phyloP scores from a whole-genome alignment of 1,140 invertebrate species.

The Drosophila subobscura region DNA sequence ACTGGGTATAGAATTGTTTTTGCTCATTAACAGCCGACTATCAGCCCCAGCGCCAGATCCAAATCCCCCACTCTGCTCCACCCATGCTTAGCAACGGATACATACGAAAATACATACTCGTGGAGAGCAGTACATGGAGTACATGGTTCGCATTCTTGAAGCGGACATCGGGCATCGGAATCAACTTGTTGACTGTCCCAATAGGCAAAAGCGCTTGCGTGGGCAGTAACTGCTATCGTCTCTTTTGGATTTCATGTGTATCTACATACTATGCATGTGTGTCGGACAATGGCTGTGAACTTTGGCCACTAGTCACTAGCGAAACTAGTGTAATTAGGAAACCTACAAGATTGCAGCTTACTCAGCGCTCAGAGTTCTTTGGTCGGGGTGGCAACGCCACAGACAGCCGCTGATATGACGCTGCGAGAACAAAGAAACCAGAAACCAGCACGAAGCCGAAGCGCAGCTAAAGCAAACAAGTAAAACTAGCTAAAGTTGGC shows the following conservation, averaged over 20 bases:
- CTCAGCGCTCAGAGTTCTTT: conserved; percentile 12
- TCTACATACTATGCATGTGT: not conserved
- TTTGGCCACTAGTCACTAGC: conserved; percentile 26
- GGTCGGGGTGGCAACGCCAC: conserved; percentile 50
- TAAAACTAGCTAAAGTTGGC: conserved; percentile 53
- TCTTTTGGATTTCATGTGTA: conserved; percentile 6
- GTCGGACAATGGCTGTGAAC: conserved; percentile 18
- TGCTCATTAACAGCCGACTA: conserved; percentile 34
- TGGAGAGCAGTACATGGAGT: conserved; percentile 13
- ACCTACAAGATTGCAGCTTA: conserved; percentile 9
- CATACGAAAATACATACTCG: not conserved
- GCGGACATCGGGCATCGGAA: not conserved
- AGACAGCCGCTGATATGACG: conserved; percentile 12
- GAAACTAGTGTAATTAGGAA: conserved; percentile 11
- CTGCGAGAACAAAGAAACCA: conserved; percentile 73
- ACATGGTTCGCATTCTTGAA: conserved; percentile 39
- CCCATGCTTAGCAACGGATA: conserved; percentile 20
- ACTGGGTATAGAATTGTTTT: conserved; percentile 30
- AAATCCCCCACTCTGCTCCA: conserved; percentile 5
- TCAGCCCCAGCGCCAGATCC: not conserved
- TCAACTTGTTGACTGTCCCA: conserved; percentile 49
- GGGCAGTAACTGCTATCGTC: not conserved
- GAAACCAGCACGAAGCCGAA: conserved; percentile 52
- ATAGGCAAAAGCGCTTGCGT: conserved; percentile 18
- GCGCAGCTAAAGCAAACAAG: conserved; percentile 53